Base-by-base conservation (phyloP, 2,888 invertebrate genomes). In the Lasioglossum malachurum region DNA sequence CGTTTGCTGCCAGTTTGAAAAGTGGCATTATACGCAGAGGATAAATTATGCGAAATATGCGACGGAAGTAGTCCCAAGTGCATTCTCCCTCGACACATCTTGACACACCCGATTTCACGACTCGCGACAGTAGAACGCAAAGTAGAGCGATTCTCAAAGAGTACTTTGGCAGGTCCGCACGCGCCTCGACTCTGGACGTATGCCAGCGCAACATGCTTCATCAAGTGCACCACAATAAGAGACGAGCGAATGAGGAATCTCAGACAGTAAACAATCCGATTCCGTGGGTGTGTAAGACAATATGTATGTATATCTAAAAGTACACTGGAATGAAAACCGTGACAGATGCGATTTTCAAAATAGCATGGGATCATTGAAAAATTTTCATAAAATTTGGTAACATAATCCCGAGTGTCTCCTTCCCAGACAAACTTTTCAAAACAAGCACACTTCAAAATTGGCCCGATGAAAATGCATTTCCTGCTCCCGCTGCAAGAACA, bases 201-300 rank as follows among this genome's bases (percentile, higher is more conserved):
- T 27, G 90, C 90, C 89, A 89, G 57, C 38, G 72, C 31, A 31
- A 46, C 74, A 41, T 46, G 46, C 79, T 69, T 67, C 74, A 27
- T 38, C 78, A 31, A 60, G 81, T 31, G 60, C 60, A 64, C 16
- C n/a, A 16, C 19, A 23, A 67, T 57, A 14, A 31, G 27, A 57
- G n/a, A 44, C 10, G 0, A 16, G 38, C 79, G 27, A 78, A n/a
- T 23, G 64, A 10, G 46, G 44, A 69, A 77, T 14, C 23, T 53
- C 23, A 27, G 31, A 23, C 7, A 8, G 4, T 31, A 23, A 64
- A 57, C 44, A 31, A 27, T 76, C n/a, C 19, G 19, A 44, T n/a
- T 46, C 4, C 46, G 19, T n/a, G 31, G n/a, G 31, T 57, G 8
- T 38, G 53, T 23, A 23, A 10, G 53, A 53, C 53, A 23, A 53